Evolutionary conservation across 2,797 vertebrate species (phyloP), one percentile per base, ranked within the genome.

Genomic region (Clarias laeviceps): DNA sequence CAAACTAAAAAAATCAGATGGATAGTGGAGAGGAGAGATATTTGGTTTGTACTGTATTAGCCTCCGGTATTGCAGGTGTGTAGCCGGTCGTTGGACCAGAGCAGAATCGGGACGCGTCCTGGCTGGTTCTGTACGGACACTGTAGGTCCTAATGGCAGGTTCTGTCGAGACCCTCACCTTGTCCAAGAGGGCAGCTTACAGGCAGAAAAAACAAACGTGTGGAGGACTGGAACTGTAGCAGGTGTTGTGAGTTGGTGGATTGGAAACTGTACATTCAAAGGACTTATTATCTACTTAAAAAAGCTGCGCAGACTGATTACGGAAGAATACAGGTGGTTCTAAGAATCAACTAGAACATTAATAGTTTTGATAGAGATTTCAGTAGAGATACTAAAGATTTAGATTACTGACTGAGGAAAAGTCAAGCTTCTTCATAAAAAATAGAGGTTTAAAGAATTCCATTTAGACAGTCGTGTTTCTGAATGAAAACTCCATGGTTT

Each of bases 1-100:
- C 76, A 87, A n/a, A 87, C 9, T 1, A 50, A 12, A 45, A 50
- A 50, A 50, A 12, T 50, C 65, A 66, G 80, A 78, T 69, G 50
- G 61, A 56, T 3, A 73, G 15, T 87, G 64, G 85, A 82, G 69
- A 9, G 37, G 17, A 70, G 34, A 27, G 59, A 89, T 92, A 79
- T 79, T 91, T 91, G 95, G 94, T 94, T 96, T 90, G 91, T 87
- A 89, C 96, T 90, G 91, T 86, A 89, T 85, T 85, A 91, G 93
- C 94, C 92, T 93, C 94, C 91, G 90, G 90, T 93, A 94, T 94
- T 94, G 93, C 94, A 94, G 92, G 91, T 94, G 91, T 91, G 86
- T 89, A 89, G 91, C 91, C 65, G 84, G 92, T 91, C 89, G 86
- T 82, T 83, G 59, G 15, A 78, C 64, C 70, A 77, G 40, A 79